These are phyloP conservation scores for Acridotheres tristis DNA, from an alignment of 2,797 vertebrate species.

Conservation along the genomic window DNA sequence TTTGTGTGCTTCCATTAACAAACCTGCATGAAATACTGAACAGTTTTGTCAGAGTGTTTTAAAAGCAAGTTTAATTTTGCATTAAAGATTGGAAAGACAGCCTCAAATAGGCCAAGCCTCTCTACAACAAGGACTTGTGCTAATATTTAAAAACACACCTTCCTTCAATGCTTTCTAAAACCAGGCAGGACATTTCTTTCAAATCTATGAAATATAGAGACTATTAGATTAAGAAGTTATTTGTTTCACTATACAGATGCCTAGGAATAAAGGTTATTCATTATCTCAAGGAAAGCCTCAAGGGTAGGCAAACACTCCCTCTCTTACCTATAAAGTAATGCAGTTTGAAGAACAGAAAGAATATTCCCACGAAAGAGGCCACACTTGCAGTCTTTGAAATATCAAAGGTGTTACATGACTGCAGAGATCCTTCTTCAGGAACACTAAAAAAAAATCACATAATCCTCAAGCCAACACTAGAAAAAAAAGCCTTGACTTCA, in stretches of 20 bases:
- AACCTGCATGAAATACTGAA: not conserved
- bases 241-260: not conserved
- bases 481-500: not conserved
- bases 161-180: not conserved
- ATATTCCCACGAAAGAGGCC: not conserved
- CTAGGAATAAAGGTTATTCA: not conserved
- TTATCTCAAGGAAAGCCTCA: not conserved
- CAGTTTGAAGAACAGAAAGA: not conserved
- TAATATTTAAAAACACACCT: not conserved
- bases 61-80: not conserved
- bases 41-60: not conserved
- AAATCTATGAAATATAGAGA: not conserved
- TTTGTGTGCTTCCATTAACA: not conserved
- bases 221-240: not conserved
- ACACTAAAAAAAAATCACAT: not conserved
- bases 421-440: not conserved
- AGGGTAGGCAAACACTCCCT: not conserved
- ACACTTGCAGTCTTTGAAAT: rapidly evolving
- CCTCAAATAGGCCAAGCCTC: not conserved
- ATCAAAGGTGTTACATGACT: not conserved
- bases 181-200: not conserved
- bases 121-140: not conserved
- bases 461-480: not conserved
- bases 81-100: not conserved
- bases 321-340: not conserved